Conservation (phyloP, 2,888 invertebrate genomes). For the Brenthis daphne region DNA sequence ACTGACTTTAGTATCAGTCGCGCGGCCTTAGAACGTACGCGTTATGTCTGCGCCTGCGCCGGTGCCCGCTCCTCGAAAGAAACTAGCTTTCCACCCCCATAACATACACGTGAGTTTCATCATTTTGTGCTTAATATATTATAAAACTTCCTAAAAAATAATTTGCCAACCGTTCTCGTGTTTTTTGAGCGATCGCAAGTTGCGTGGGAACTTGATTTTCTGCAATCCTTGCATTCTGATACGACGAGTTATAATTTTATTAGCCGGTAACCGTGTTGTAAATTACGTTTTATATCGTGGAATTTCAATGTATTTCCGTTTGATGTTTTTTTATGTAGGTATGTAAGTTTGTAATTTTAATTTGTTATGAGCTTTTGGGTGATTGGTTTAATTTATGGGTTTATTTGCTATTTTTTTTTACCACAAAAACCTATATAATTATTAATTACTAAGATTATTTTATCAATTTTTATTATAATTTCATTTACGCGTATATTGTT, state of each 20-base stretch:
- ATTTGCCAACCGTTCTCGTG: background rate
- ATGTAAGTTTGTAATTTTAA: background rate
- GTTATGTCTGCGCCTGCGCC: slow-evolving; percentile 56
- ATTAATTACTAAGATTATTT: too few relatives aligned
- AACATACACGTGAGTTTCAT: slow-evolving; percentile 71
- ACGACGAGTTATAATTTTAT: slow-evolving; percentile 54
- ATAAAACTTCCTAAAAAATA: background rate
- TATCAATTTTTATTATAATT: too few relatives aligned
- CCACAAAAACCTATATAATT: too few relatives aligned
- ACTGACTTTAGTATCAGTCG: slow-evolving; percentile 37
- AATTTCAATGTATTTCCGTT: slow-evolving; percentile 8
- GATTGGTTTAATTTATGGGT: too few relatives aligned
- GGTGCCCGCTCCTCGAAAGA: slow-evolving; percentile 69
- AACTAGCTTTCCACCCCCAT: slow-evolving; percentile 70
- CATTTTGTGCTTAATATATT: background rate
- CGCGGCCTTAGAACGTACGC: slow-evolving; percentile 54
- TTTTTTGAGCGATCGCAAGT: slow-evolving; percentile 40
- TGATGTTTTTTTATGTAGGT: slow-evolving; percentile 8
- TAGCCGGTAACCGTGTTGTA: slow-evolving; percentile 33
- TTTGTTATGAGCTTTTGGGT: too few relatives aligned
- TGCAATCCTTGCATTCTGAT: slow-evolving; percentile 70
- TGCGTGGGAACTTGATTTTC: slow-evolving; percentile 68
- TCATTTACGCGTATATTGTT: too few relatives aligned
- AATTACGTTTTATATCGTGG: slow-evolving; percentile 24
- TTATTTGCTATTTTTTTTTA: too few relatives aligned